Evolutionary conservation across 2,113 vertebrate genomes (phyloP).

Genomic region (Microtus oregoni): DNA sequence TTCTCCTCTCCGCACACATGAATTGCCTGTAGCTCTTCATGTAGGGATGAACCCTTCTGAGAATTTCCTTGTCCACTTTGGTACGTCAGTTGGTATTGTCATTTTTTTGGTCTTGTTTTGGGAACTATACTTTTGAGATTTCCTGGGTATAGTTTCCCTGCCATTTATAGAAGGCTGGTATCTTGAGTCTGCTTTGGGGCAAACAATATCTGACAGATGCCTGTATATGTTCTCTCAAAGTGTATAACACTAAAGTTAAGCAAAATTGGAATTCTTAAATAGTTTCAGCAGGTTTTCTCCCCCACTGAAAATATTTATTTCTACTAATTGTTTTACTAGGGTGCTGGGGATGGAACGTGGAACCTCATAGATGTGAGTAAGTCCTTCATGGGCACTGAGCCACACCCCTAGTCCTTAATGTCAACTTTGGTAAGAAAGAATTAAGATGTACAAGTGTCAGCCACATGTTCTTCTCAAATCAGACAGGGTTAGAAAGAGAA

Average conservation of each 20-base stretch:
- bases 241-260: constrained; percentile 47
- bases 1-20: not conserved
- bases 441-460: no score
- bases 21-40: not conserved
- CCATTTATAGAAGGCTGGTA: not conserved
- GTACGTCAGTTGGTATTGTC: not conserved
- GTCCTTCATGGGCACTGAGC: no score
- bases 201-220: not conserved
- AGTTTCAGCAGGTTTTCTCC: constrained; percentile 8
- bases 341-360: not conserved
- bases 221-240: constrained; percentile 39
- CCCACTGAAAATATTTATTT: constrained; percentile 3
- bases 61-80: not conserved
- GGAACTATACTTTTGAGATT: not conserved
- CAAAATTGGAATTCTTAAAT: constrained; percentile 35
- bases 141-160: not conserved
- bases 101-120: not conserved
- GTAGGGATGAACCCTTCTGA: not conserved
- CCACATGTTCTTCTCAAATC: no score
- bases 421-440: no score
- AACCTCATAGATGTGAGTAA: no score
- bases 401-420: no score
- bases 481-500: no score
- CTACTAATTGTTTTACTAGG: not conserved
- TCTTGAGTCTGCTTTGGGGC: not conserved